Evolutionary conservation across 1,140 invertebrate genomes (phyloP).

Genomic region (Paralvinella palmiformis): DNA sequence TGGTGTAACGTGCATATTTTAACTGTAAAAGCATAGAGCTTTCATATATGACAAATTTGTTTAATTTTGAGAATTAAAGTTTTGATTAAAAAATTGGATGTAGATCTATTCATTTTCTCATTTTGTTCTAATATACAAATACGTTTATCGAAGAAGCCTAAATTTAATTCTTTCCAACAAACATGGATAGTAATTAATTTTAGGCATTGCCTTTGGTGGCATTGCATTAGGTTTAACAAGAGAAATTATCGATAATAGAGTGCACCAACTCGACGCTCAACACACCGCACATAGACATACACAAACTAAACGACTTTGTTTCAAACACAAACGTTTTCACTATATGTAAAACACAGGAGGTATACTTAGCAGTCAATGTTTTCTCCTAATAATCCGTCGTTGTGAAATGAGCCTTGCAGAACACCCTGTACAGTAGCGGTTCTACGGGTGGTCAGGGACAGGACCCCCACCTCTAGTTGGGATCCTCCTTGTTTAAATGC

Average conservation of each 20-base stretch:
- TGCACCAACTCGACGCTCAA: background rate
- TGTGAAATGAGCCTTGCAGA: no score
- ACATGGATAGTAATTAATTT: background rate
- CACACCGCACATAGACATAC: no score
- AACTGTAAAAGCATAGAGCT: background rate
- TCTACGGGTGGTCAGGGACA: no score
- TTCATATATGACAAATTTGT: background rate
- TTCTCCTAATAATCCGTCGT: no score
- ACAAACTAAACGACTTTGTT: no score
- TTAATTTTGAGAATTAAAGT: no score
- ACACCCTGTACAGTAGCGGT: no score
- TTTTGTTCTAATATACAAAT: background rate
- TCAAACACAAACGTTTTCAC: no score
- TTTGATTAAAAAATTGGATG: background rate
- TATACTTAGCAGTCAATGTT: no score
- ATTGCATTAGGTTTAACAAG: background rate
- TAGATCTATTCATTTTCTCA: slow-evolving; percentile 1
- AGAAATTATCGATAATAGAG: background rate
- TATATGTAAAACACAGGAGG: background rate
- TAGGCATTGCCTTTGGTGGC: no score
- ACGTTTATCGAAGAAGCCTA: background rate
- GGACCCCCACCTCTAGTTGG: no score
- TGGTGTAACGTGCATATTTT: background rate
- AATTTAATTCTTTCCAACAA: background rate
- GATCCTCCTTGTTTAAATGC: no score